Percentiles rank a stretch among this genome's conserved stretches.
Conservation (phyloP, 1,140 invertebrate genomes). For the Paralvinella palmiformis region DNA sequence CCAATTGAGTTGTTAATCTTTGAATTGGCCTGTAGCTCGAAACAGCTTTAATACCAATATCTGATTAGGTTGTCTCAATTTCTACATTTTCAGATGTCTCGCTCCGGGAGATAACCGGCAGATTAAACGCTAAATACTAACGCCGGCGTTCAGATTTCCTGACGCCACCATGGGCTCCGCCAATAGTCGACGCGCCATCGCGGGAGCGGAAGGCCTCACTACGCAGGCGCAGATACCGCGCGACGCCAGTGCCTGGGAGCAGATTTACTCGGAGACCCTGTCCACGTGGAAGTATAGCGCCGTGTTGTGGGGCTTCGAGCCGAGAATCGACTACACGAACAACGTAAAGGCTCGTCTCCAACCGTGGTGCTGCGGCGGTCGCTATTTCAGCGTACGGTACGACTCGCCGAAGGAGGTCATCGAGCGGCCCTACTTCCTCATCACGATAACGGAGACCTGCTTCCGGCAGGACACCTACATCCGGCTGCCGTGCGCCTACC, state of each 20-base stretch:
- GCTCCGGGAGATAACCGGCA: no score
- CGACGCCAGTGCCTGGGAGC: no score
- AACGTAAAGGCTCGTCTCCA: slow-evolving; percentile 21
- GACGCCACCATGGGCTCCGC: no score
- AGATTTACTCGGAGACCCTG: slow-evolving; percentile 13
- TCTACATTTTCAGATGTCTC: no score
- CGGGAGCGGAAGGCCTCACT: no score
- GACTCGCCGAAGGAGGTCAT: slow-evolving; percentile 15
- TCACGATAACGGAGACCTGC: slow-evolving; percentile 17
- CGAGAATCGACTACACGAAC: slow-evolving; percentile 19
- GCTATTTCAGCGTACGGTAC: slow-evolving; percentile 17
- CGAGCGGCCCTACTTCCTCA: slow-evolving; percentile 17
- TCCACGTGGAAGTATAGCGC: slow-evolving; percentile 19
- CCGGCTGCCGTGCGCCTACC: slow-evolving; percentile 15
- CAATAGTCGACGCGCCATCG: no score
- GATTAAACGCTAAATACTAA: no score
- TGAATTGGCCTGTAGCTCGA: no score
- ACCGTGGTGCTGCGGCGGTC: slow-evolving; percentile 20
- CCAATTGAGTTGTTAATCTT: no score
- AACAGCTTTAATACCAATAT: no score
- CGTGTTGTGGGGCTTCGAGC: slow-evolving; percentile 22
- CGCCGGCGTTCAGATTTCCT: no score
- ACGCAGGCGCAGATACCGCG: neutral
- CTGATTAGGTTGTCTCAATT: no score
- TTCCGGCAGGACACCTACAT: slow-evolving; percentile 21